These are phyloP conservation scores for Hyla sarda DNA, from an alignment of 2,113 vertebrate genomes.

Conservation along the genomic window DNA sequence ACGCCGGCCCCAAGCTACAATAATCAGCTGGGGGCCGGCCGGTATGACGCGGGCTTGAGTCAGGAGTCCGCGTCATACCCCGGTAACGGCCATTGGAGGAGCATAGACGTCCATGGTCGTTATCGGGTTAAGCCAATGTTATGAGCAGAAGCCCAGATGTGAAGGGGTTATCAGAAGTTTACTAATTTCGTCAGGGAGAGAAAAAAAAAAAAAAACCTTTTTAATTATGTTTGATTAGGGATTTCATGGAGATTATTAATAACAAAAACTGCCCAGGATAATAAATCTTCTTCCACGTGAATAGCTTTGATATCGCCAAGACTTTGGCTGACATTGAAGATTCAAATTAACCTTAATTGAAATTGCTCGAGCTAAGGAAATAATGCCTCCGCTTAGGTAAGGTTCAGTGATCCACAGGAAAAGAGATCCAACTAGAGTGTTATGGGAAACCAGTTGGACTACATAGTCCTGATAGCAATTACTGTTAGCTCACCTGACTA, in stretches of 20 bases:
- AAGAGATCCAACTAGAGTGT: background rate
- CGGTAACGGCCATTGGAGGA: too few relatives aligned
- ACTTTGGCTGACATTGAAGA: conserved; percentile 59
- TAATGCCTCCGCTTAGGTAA: conserved; percentile 47
- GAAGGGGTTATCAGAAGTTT: conserved; percentile 13
- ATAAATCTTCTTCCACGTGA: conserved; percentile 50
- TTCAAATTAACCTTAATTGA: conserved; percentile 60
- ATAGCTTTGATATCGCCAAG: conserved; percentile 46
- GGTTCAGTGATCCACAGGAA: conserved; percentile 23
- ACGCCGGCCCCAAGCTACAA: too few relatives aligned
- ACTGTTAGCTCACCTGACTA: conserved; percentile 33
- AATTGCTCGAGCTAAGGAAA: conserved; percentile 56
- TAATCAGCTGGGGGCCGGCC: too few relatives aligned
- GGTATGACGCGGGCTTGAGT: too few relatives aligned
- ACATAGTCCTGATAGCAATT: background rate
- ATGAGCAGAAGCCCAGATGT: too few relatives aligned
- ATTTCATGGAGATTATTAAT: conserved; percentile 33
- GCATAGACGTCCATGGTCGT: too few relatives aligned
- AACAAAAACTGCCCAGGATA: conserved; percentile 10
- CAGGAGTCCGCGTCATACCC: too few relatives aligned
- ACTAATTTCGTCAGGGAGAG: background rate
- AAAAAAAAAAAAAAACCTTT: conserved; percentile 7
- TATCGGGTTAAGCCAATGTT: background rate
- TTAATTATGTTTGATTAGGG: conserved; percentile 39
- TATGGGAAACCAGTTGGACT: conserved; percentile 12